Percentiles rank a stretch among this genome's conserved stretches.
These are phyloP conservation scores for Amphimedon queenslandica DNA, from an alignment of 37 sponge, comb jelly and placozoan species.

Conservation along the genomic window DNA sequence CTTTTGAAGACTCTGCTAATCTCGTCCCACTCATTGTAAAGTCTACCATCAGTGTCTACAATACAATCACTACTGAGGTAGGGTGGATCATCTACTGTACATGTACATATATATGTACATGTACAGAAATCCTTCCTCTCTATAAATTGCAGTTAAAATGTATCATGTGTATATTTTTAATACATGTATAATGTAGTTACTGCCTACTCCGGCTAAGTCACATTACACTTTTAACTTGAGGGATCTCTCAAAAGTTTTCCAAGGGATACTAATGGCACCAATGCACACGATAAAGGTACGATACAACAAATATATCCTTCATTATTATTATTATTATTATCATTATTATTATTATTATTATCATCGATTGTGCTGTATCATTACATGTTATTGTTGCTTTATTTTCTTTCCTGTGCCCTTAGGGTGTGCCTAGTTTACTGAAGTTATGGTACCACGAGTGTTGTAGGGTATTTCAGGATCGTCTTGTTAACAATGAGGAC, in stretches of 20 bases:
- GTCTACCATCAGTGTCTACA: slow-evolving; percentile 81
- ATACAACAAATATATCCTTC: too few species aligned
- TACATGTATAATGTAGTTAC: slow-evolving; percentile 29
- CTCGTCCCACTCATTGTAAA: slow-evolving; percentile 57
- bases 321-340: too few species aligned
- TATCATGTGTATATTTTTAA: neutral
- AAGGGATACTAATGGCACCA: slow-evolving; percentile 81
- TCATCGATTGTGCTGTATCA: too few species aligned
- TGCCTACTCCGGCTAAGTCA: slow-evolving; percentile 98
- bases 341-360: too few species aligned
- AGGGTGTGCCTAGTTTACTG: slow-evolving; percentile 34
- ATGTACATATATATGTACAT: too few species aligned
- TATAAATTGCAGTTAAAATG: too few species aligned
- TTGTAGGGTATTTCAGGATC: slow-evolving; percentile 93
- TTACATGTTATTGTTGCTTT: too few species aligned
- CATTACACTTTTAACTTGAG: slow-evolving; percentile 99
- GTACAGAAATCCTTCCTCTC: neutral
- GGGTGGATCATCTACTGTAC: neutral
- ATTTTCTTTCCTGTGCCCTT: neutral
- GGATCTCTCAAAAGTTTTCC: slow-evolving; percentile 98
- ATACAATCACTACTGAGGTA: slow-evolving; percentile 92
- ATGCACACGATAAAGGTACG: slow-evolving; percentile 39
- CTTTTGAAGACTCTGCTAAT: slow-evolving; percentile 34
- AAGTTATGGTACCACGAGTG: slow-evolving; percentile 97
- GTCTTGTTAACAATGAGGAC: slow-evolving; percentile 92